Evolutionary conservation across 2,888 invertebrate genomes (phyloP).

Genomic region (Loripinus fragilis): DNA sequence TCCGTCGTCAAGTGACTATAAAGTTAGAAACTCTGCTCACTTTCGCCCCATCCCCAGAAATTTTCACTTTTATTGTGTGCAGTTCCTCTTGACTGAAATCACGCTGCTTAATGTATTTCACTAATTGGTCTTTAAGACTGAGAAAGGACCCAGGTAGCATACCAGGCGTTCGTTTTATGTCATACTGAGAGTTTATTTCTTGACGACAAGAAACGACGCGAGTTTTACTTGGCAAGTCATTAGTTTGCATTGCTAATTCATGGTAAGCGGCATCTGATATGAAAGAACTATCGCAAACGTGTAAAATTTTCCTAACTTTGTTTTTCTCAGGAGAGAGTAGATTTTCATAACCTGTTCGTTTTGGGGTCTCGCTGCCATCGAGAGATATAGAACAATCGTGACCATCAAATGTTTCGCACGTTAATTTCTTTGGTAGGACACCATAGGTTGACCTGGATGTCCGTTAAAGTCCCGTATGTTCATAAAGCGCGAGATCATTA

Average conservation of each 20-base stretch:
- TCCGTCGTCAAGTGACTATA: neutral
- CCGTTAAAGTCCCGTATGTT: too few relatives aligned
- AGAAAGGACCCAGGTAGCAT: neutral
- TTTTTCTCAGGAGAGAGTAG: neutral
- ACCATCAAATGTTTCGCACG: too few relatives aligned
- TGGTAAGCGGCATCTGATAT: neutral
- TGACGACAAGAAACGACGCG: neutral
- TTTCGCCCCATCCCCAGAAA: slow-evolving; percentile 19
- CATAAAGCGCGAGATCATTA: too few relatives aligned
- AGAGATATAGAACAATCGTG: too few relatives aligned
- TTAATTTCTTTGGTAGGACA: too few relatives aligned
- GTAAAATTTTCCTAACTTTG: neutral
- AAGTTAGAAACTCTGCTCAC: slow-evolving; percentile 17
- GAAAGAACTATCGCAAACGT: neutral
- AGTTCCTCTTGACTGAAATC: neutral
- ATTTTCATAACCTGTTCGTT: too few relatives aligned
- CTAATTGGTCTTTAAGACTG: neutral
- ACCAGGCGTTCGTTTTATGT: neutral
- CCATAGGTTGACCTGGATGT: too few relatives aligned
- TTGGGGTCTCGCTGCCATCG: too few relatives aligned
- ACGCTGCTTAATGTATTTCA: neutral
- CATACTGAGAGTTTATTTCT: neutral
- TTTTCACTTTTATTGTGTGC: neutral
- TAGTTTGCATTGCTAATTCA: neutral
- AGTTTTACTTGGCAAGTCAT: neutral